Base-by-base conservation (phyloP, 2,113 vertebrate genomes). In the Paramisgurnus dabryanus region DNA sequence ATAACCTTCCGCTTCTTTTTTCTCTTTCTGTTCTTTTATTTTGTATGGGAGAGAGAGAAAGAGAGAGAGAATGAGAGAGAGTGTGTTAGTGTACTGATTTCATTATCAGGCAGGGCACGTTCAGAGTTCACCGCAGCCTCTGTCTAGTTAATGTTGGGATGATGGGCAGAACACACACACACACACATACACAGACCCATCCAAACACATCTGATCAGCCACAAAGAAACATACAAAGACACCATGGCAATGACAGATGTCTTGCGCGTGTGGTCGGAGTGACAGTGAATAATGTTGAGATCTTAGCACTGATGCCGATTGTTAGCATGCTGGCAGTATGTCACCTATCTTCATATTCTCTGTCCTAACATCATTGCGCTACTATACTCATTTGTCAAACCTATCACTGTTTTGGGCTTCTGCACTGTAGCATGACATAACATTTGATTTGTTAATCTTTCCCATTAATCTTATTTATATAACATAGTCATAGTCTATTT, bases 91-190 rank as follows among this genome's bases (percentile, higher is more conserved):
- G 27, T 53, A 72, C 68, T 64, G 69, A 27, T 79, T 75, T 71
- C 78, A 85, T 85, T 85, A 68, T 82, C 70, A 85, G 80, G 76
- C 80, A 47, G 61, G 57, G 78, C 83, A 85, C 83, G 83, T 85
- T 79, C 65, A 27, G 55, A 76, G 83, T 82, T 82, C 83, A 79
- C 80, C 69, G 76, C 83, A 85, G 80, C 76, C 60, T 82, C 70
- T 85, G 75, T 82, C 76, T 79, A 82, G 76, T 85, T 82, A 82
- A 85, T 85, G 76, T 85, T 70, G 74, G 76, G 64, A 78, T 78
- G 83, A 81, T 81, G 78, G 72, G 49, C 57, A 18, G 58, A 75
- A 13, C 78, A 27, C 66, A 70, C 82, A 76, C 72, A 65, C 41
- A 22, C 60, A 70, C 58, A 66, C 71, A 58, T 27, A 22, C 60